These are phyloP conservation scores for Mesembrinibis cayennensis DNA, from an alignment of 2,113 vertebrate species.

Conservation along the genomic window DNA sequence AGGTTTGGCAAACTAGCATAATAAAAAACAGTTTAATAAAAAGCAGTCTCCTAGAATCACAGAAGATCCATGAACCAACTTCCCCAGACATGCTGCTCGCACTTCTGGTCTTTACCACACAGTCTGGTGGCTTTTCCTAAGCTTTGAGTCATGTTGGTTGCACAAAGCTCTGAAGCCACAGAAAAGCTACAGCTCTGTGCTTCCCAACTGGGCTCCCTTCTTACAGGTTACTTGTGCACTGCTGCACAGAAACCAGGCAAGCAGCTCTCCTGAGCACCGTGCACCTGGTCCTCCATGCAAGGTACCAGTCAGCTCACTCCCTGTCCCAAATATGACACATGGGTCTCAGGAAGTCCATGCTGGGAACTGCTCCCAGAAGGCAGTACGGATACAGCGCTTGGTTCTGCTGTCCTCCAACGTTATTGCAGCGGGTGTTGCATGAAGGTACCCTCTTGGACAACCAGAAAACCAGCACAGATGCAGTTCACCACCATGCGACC, in stretches of 20 bases:
- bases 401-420: background rate
- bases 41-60: background rate
- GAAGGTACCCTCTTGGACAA: background rate
- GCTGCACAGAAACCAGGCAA: background rate
- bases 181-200: background rate
- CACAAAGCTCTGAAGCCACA: background rate
- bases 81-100: background rate
- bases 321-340: background rate
- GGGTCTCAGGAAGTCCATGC: background rate
- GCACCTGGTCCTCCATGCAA: background rate
- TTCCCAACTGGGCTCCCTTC: background rate
- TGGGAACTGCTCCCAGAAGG: background rate
- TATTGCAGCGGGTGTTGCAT: background rate
- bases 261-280: background rate
- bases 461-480: background rate
- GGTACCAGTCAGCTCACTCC: background rate
- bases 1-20: background rate
- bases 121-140: background rate
- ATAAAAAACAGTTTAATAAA: background rate
- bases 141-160: background rate
- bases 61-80: background rate
- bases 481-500: fast-evolving
- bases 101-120: background rate
- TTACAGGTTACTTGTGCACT: background rate
- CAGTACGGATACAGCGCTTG: background rate